Evolutionary conservation across 2,113 vertebrate genomes (phyloP).

Genomic region (Solea senegalensis): DNA sequence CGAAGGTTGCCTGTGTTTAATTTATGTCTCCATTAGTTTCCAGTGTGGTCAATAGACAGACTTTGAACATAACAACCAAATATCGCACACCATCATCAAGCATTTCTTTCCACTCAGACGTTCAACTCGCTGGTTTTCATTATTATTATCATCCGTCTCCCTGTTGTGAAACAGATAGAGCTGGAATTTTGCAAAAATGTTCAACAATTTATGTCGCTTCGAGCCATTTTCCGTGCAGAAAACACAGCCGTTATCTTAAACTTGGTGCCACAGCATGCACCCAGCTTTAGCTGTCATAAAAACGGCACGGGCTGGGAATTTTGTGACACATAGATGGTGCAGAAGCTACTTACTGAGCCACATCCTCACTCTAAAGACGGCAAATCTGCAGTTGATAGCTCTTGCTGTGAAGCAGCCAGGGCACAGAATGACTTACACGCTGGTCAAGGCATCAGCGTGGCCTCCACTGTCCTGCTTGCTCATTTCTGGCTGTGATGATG

Average conservation of each 20-base stretch:
- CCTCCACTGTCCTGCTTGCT: slow-evolving; percentile 11
- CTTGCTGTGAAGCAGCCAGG: slow-evolving; percentile 22
- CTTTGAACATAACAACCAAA: slow-evolving; percentile 56
- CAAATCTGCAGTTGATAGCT: slow-evolving; percentile 26
- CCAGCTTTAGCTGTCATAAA: background rate
- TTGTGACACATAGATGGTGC: background rate
- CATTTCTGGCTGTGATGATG: slow-evolving; percentile 12
- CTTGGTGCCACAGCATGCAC: slow-evolving; percentile 3
- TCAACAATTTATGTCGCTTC: slow-evolving; percentile 1
- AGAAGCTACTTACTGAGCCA: slow-evolving; percentile 2
- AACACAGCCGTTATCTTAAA: slow-evolving; percentile 6
- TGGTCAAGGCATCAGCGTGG: slow-evolving; percentile 6
- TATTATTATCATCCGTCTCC: slow-evolving; percentile 37
- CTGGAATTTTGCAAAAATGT: background rate
- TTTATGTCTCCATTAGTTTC: slow-evolving; percentile 37
- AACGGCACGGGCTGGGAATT: background rate
- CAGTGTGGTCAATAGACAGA: slow-evolving; percentile 31
- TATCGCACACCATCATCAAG: slow-evolving; percentile 26
- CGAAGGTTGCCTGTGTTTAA: slow-evolving; percentile 16
- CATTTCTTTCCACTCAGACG: slow-evolving; percentile 26
- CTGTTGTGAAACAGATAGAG: slow-evolving; percentile 31
- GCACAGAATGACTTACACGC: slow-evolving; percentile 1
- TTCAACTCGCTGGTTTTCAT: slow-evolving; percentile 28
- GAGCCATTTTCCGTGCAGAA: background rate
- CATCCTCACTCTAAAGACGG: slow-evolving; percentile 9